A percentile compares a stretch with the other conserved stretches of the same genome.
Evolutionary conservation across 2,888 invertebrate genomes (phyloP).

Genomic region (Campoplex nolae): DNA sequence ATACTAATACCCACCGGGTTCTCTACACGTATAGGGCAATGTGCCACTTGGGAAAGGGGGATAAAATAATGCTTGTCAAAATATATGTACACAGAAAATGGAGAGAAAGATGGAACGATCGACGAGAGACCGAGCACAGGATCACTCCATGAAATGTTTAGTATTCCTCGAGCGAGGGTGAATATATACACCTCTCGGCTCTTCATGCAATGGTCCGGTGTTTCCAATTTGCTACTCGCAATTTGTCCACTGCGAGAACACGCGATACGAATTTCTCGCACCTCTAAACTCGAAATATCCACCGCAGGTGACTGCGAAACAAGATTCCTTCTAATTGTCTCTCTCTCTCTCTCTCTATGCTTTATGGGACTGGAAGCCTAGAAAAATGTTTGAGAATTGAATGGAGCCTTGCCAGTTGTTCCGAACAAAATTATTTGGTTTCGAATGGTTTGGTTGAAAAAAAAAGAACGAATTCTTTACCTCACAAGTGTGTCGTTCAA

Average conservation of each 20-base stretch:
- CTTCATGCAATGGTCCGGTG: conserved; percentile 65
- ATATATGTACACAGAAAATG: not conserved
- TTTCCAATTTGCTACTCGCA: conserved; percentile 82
- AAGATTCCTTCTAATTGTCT: not conserved
- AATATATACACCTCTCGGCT: conserved; percentile 37
- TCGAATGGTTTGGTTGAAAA: no score
- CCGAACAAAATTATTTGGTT: no score
- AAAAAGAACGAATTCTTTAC: no score
- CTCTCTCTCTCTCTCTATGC: not conserved
- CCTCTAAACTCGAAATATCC: conserved; percentile 26
- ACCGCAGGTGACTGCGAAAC: conserved; percentile 37
- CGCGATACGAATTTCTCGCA: conserved; percentile 67
- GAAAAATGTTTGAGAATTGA: not conserved
- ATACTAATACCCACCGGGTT: conserved; percentile 15
- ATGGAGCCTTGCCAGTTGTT: not conserved
- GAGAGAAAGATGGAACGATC: conserved; percentile 34
- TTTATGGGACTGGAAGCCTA: not conserved
- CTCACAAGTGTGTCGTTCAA: not conserved
- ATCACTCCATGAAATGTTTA: conserved; percentile 74
- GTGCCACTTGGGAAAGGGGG: conserved; percentile 58
- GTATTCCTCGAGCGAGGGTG: conserved; percentile 77
- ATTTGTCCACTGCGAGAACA: conserved; percentile 75
- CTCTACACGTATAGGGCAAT: conserved; percentile 17
- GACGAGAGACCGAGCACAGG: conserved; percentile 52
- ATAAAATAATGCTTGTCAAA: conserved; percentile 19